A percentile compares a stretch with the other conserved stretches of the same genome.
These are phyloP conservation scores for Orchesella flavescens DNA, from an alignment of 2,888 invertebrate species.

Conservation along the genomic window DNA sequence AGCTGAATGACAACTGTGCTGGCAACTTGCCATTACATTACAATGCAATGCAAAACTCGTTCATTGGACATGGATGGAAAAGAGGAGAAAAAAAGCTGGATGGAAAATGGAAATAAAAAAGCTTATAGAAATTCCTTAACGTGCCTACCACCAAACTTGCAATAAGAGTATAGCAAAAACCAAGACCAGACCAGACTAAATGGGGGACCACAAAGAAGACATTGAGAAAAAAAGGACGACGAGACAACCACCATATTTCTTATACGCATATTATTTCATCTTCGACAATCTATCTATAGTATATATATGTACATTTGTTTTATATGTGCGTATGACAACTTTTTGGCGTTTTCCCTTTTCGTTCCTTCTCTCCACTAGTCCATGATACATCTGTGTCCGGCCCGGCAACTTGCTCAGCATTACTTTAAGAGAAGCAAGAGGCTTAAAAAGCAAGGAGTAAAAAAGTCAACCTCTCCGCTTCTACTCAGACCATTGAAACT, in stretches of 20 bases:
- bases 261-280: slow-evolving; percentile 17
- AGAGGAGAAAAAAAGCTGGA: background rate
- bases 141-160: background rate
- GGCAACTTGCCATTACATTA: slow-evolving; percentile 56
- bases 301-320: background rate
- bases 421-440: background rate
- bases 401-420: slow-evolving; percentile 21
- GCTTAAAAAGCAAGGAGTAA: background rate
- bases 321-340: slow-evolving; percentile 26
- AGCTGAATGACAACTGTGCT: slow-evolving; percentile 42
- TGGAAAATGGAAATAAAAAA: slow-evolving; percentile 31
- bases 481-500: too few relatives aligned
- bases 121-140: background rate
- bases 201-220: slow-evolving; percentile 11
- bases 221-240: slow-evolving; percentile 11
- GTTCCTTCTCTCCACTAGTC: background rate
- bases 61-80: slow-evolving; percentile 1
- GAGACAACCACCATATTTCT: slow-evolving; percentile 1
- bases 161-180: slow-evolving; percentile 6
- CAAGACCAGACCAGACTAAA: background rate
- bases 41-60: slow-evolving; percentile 18
- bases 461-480: too few relatives aligned
- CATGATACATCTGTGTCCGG: slow-evolving; percentile 45
- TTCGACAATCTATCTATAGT: background rate
- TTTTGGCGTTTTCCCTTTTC: slow-evolving; percentile 16